Evolutionary conservation across 1,140 invertebrate species (phyloP), one percentile per base, ranked within the genome.

Genomic region (Onthophagus taurus): DNA sequence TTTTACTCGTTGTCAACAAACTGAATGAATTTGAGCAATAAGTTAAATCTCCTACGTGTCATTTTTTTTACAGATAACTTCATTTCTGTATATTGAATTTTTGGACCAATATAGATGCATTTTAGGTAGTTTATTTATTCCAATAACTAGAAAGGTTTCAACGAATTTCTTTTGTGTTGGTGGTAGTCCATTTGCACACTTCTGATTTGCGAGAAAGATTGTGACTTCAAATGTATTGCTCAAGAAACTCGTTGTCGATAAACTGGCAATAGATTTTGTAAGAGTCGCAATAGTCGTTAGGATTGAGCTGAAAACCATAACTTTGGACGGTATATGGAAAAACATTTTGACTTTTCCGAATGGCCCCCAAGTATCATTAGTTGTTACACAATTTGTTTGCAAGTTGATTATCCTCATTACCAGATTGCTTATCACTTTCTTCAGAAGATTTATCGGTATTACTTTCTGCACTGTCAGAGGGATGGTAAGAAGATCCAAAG

Each of bases 401-500:
- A 31, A 4, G 30, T 31, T 31, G 30, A 31, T 31, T n/a, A 31
- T 31, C 30, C 30, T 31, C 30, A 31, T n/a, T n/a, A n/a, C 30
- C n/a, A 31, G 30, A 31, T 31, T n/a, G 30, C 30, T 31, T 31
- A 31, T 31, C 30, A 31, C 30, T 31, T 31, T 31, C 30, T 31
- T 31, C 11, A 11, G 30, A n/a, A n/a, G n/a, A n/a, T n/a, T n/a
- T n/a, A n/a, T n/a, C n/a, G n/a, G n/a, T 5, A 31, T 5, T 31
- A 31, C 30, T 31, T 31, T 31, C 30, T 31, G 30, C 30, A 31
- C 30, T 31, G 30, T 31, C 30, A 12, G 30, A 31, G n/a, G 30
- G 30, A 31, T 11, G 30, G 30, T 31, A n/a, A 31, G 11, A 31
- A 4, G 30, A 31, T 31, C 30, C 4, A 31, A 11, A 31, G 3